Conservation (phyloP, 2,797 vertebrate genomes). For the Margarornis squamiger region DNA sequence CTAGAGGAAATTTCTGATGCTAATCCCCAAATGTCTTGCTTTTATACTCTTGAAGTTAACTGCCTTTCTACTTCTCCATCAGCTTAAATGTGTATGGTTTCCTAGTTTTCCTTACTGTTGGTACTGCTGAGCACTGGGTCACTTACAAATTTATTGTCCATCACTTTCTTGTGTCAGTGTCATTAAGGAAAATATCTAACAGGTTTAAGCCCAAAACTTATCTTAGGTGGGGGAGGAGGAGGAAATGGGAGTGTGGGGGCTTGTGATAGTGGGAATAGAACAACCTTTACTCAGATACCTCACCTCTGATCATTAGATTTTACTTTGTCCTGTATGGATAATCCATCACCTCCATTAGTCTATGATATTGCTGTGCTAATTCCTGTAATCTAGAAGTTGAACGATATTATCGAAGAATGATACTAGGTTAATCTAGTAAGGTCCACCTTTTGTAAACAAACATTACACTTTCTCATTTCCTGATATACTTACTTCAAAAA, state of each 20-base stretch:
- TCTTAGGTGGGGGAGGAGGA: not conserved
- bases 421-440: not conserved
- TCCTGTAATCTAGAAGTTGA: not conserved
- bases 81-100: not conserved
- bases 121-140: not conserved
- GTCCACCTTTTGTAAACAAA: not conserved
- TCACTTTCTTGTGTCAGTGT: not conserved
- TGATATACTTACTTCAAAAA: not conserved
- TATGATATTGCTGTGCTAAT: not conserved
- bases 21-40: not conserved
- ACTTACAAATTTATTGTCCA: not conserved
- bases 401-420: not conserved
- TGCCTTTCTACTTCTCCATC: not conserved
- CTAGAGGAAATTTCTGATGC: not conserved
- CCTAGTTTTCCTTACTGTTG: not conserved
- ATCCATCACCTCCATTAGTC: not conserved
- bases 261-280: not conserved
- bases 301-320: not conserved
- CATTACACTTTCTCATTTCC: not conserved
- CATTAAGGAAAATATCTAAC: not conserved
- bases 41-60: not conserved
- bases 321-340: not conserved
- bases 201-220: not conserved
- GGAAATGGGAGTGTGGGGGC: rapidly evolving
- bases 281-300: not conserved